Evolutionary conservation across 2,797 vertebrate species (phyloP), one percentile per base, ranked within the genome.

Genomic region (Sebastolobus alascanus): DNA sequence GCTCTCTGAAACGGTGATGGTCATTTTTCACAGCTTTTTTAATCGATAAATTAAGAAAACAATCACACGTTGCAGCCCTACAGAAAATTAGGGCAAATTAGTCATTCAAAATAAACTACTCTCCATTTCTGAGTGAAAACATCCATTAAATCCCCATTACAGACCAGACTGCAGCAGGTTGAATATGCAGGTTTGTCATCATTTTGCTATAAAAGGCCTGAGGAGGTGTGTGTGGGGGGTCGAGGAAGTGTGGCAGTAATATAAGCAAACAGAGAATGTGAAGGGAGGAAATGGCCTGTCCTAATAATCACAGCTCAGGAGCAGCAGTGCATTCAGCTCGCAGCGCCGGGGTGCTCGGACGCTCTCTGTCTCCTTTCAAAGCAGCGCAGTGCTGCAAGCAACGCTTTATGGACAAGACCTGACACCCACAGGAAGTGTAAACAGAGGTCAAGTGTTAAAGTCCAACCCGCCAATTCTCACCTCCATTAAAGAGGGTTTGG

Each of bases 401-500:
- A 72, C 9, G 61, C 81, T 94, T 95, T 92, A 94, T 87, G 89
- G 94, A 92, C 86, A 75, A 86, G 87, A 67, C 77, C 80, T 74
- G 92, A 94, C 93, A 90, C 90, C 88, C 86, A 95, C 95, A 96
- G 95, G 95, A 96, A 96, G 95, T 94, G 95, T 95, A 94, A 96
- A 96, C 94, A 96, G 77, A 89, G 93, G 93, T 95, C 90, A 93
- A 93, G 95, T 96, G 95, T 95, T 93, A 95, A 96, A 95, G 95
- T 95, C 93, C 95, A 95, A 91, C 95, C 95, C 93, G 73, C 95
- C 92, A 95, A 94, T 95, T 96, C 94, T 96, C 96, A 96, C 95
- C 93, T 95, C 94, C 92, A 95, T 95, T 96, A 96, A 95, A 95
- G 78, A n/a, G 73, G 43, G 37, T 2, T 66, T 37, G 77, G 73